Evolutionary conservation across 2,797 vertebrate genomes (phyloP).

Genomic region (Xenopus petersii): DNA sequence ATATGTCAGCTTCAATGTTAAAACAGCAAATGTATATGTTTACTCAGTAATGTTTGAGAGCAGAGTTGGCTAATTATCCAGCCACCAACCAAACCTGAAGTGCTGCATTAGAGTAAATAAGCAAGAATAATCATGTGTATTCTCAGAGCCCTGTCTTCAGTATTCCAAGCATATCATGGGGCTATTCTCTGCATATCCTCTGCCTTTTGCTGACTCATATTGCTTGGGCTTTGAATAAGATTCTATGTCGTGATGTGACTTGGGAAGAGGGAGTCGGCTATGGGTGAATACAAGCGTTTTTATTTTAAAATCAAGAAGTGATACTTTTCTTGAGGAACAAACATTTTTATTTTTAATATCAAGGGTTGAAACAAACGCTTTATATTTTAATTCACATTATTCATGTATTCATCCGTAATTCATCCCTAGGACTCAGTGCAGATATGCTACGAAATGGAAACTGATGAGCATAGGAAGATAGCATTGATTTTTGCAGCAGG

Average conservation of each 20-base stretch:
- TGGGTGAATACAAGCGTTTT: neutral
- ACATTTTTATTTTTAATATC: neutral
- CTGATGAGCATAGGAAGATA: conserved; percentile 32
- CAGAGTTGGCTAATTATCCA: too few species aligned
- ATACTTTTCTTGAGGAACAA: neutral
- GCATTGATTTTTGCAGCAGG: conserved; percentile 61
- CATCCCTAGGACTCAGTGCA: conserved; percentile 14
- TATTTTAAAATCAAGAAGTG: neutral
- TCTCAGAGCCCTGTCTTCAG: neutral
- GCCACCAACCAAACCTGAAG: neutral
- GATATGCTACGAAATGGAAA: conserved; percentile 32
- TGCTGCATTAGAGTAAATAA: neutral
- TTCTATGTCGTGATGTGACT: neutral
- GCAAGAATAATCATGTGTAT: neutral
- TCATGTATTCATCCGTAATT: neutral
- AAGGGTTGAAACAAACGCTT: neutral
- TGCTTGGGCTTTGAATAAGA: neutral
- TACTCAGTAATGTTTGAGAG: too few species aligned
- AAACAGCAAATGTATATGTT: too few species aligned
- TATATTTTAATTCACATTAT: neutral
- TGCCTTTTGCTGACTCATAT: conserved; percentile 22
- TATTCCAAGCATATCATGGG: neutral
- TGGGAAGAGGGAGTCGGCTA: neutral
- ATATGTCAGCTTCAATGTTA: too few species aligned
- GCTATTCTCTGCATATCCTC: neutral